Conservation (phyloP, 2,113 vertebrate species). For the Spizaetus ornatus region DNA sequence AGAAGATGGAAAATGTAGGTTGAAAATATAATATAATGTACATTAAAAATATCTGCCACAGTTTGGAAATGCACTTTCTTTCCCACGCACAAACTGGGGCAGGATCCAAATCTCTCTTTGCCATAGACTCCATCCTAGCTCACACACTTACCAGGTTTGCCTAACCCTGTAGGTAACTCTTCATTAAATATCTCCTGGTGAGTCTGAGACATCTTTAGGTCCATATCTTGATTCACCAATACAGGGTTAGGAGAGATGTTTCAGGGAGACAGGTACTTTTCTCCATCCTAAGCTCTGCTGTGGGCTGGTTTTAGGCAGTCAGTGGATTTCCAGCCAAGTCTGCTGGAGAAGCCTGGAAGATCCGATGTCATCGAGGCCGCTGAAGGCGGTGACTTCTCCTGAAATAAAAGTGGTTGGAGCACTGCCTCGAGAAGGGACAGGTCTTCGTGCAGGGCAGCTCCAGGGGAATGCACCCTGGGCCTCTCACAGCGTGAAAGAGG, state of each 20-base stretch:
- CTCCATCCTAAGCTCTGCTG: neutral
- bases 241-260: neutral
- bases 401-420: neutral
- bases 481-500: accelerated
- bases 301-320: neutral
- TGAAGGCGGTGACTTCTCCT: neutral
- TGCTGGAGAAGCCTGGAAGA: neutral
- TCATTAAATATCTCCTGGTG: neutral
- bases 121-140: neutral
- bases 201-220: neutral
- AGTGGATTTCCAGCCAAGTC: neutral
- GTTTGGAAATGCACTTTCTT: neutral
- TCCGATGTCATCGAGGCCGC: neutral
- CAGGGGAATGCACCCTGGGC: neutral
- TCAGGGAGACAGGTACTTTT: neutral
- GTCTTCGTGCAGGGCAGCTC: neutral
- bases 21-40: no score
- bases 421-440: neutral
- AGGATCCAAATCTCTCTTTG: neutral
- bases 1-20: neutral
- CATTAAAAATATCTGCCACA: neutral
- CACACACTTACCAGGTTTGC: neutral
- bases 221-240: neutral
- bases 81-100: neutral
- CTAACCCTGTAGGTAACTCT: neutral